Conservation (phyloP, 2,888 invertebrate genomes). For the Pyrgus malvae region DNA sequence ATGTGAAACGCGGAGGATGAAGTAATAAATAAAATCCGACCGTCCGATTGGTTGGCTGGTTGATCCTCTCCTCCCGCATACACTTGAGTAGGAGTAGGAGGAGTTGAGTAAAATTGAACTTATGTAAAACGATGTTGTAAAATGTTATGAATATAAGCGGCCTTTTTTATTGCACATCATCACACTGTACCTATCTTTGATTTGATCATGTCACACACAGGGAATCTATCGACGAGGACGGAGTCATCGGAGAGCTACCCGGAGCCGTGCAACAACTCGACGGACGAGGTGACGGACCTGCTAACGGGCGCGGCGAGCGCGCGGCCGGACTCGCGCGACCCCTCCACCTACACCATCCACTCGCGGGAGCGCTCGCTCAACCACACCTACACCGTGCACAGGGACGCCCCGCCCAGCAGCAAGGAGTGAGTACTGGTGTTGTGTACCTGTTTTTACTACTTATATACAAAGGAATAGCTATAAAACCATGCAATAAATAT, state of each 20-base stretch:
- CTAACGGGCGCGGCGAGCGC: slow-evolving; percentile 49
- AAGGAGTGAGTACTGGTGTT: slow-evolving; percentile 57
- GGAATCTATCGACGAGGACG: slow-evolving; percentile 62
- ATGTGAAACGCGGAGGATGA: no score
- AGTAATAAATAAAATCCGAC: no score
- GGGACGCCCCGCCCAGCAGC: slow-evolving; percentile 54
- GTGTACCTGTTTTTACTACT: background rate
- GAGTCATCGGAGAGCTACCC: slow-evolving; percentile 74
- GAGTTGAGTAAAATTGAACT: no score
- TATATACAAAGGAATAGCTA: background rate
- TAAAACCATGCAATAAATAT: no score
- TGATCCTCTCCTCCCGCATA: no score
- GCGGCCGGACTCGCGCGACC: slow-evolving; percentile 35
- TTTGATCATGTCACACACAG: slow-evolving; percentile 44
- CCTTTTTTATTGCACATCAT: no score
- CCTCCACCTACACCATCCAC: slow-evolving; percentile 55
- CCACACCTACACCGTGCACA: slow-evolving; percentile 58
- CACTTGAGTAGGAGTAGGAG: no score
- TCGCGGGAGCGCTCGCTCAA: slow-evolving; percentile 44
- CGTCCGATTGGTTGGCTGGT: no score
- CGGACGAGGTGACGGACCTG: slow-evolving; percentile 64
- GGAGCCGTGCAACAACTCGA: slow-evolving; percentile 71
- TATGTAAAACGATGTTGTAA: no score
- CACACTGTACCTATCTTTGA: no score
- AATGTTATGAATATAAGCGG: no score